phyloP scores from a whole-genome alignment of 2,797 vertebrate species.

The Mallotus villosus region DNA sequence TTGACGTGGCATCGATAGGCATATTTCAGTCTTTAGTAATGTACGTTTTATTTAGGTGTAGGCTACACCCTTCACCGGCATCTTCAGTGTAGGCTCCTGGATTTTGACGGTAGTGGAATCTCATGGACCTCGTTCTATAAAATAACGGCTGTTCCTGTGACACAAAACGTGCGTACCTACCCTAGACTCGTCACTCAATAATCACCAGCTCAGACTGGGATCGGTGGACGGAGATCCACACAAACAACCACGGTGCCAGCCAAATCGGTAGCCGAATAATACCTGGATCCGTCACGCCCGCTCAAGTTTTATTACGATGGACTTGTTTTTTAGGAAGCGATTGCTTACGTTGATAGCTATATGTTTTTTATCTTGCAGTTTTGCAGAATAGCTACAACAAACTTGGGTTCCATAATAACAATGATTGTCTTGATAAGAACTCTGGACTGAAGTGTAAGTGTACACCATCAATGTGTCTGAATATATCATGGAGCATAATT shows the following conservation, averaged over 20 bases:
- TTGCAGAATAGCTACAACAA: constrained; percentile 30
- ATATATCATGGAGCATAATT: no score
- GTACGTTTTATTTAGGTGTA: no score
- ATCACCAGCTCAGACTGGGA: background rate
- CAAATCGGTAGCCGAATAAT: constrained; percentile 1
- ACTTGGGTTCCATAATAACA: constrained; percentile 46
- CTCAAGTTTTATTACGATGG: background rate
- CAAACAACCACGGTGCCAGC: background rate
- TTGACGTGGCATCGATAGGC: no score
- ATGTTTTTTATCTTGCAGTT: constrained; percentile 33
- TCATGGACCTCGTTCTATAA: no score
- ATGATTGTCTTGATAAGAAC: constrained; percentile 49
- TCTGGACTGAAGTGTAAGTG: constrained; percentile 40
- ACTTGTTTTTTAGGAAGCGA: no score
- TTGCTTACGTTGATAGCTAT: background rate
- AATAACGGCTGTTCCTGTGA: background rate
- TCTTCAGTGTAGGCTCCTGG: no score
- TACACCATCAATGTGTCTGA: no score
- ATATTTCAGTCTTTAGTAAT: no score
- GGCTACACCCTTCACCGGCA: no score
- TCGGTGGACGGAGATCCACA: background rate
- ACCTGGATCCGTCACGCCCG: background rate
- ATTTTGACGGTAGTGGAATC: no score
- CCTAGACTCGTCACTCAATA: background rate
- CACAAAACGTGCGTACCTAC: background rate